Conservation (phyloP, 2,113 vertebrate species). For the Cervus canadensis region DNA sequence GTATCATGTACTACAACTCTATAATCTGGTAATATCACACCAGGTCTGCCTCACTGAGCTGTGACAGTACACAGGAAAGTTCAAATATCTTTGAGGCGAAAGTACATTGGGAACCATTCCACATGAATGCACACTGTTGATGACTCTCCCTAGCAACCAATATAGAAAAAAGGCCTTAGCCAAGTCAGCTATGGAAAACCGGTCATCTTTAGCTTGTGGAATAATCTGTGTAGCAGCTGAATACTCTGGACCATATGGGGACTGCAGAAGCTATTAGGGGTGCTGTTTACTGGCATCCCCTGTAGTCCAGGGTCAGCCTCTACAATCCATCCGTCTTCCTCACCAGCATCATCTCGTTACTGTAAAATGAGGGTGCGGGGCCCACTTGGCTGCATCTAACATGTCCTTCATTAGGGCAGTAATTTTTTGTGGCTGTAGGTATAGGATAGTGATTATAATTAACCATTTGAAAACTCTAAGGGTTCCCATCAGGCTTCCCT, state of each 20-base stretch:
- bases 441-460: neutral
- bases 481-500: neutral
- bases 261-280: neutral
- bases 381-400: neutral
- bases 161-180: neutral
- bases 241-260: neutral
- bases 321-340: accelerated
- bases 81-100: neutral
- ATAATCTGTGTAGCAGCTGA: neutral
- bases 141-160: neutral
- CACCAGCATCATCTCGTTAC: neutral
- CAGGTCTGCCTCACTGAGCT: neutral
- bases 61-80: neutral
- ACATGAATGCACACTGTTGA: neutral
- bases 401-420: neutral
- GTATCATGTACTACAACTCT: neutral
- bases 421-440: neutral
- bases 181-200: neutral
- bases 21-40: neutral
- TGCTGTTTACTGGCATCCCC: neutral
- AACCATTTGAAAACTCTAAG: neutral
- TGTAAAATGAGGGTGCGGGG: neutral
- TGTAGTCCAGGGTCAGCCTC: neutral
- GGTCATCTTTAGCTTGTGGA: neutral
- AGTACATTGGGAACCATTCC: neutral